A percentile compares a stretch with the other conserved stretches of the same genome.
Evolutionary conservation across 2,888 invertebrate genomes (phyloP).

Genomic region (Biston betularia): DNA sequence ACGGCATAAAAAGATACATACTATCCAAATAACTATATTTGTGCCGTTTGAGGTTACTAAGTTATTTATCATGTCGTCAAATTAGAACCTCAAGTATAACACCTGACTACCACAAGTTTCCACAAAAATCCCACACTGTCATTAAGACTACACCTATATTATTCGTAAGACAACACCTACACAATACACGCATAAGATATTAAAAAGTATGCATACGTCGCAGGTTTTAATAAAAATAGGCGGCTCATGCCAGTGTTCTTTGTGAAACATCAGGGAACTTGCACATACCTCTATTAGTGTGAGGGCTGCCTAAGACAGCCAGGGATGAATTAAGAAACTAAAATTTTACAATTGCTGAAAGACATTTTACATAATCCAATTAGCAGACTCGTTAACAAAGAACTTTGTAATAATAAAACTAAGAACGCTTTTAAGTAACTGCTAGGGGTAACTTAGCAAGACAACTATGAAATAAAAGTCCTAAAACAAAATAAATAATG

Average conservation of each 20-base stretch:
- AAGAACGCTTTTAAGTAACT: too few species aligned
- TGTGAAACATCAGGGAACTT: slow-evolving; percentile 81
- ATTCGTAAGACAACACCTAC: slow-evolving; percentile 60
- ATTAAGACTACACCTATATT: slow-evolving; percentile 63
- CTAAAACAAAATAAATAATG: too few species aligned
- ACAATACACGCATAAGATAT: slow-evolving; percentile 79
- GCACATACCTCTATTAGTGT: slow-evolving; percentile 77
- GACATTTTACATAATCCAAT: background rate
- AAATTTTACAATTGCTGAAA: background rate
- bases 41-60: too few species aligned
- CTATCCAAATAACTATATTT: too few species aligned
- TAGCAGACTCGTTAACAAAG: too few species aligned
- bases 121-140: slow-evolving; percentile 65
- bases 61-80: slow-evolving; percentile 10
- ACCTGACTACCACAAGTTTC: slow-evolving; percentile 68
- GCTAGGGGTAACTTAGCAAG: too few species aligned
- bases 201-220: slow-evolving; percentile 83
- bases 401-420: too few species aligned
- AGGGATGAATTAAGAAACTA: slow-evolving; percentile 63
- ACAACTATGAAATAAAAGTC: too few species aligned
- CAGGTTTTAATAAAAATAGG: slow-evolving; percentile 86
- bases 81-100: slow-evolving; percentile 52
- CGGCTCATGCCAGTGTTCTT: slow-evolving; percentile 77
- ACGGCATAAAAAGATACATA: too few species aligned
- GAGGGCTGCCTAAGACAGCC: slow-evolving; percentile 76